Conservation (phyloP, 1,140 invertebrate genomes). For the Anastrepha obliqua region DNA sequence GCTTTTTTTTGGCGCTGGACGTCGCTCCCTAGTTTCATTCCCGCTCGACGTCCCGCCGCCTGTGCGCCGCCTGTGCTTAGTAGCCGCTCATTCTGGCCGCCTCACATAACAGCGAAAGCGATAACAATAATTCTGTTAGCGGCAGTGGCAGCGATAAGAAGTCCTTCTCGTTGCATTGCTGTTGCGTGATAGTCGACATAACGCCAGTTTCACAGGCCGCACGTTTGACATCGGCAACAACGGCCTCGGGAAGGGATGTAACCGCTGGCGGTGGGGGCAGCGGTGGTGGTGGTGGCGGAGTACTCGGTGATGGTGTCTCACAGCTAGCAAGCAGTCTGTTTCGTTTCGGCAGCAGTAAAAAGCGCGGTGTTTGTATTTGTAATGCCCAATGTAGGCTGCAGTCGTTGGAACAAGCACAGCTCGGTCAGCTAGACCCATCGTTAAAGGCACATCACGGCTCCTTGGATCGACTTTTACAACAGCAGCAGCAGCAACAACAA, state of each 20-base stretch:
- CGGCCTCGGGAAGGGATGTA: conserved; percentile 74
- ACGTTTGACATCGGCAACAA: conserved; percentile 74
- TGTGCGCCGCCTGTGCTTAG: conserved; percentile 33
- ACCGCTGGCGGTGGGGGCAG: conserved; percentile 70
- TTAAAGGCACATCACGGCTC: conserved; percentile 72
- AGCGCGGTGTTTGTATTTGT: conserved; percentile 71
- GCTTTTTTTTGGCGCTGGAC: background rate
- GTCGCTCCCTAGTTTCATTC: background rate
- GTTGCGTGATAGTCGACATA: conserved; percentile 75
- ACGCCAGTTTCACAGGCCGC: conserved; percentile 72
- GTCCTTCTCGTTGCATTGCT: conserved; percentile 74
- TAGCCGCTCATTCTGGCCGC: conserved; percentile 72
- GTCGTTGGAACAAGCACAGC: conserved; percentile 62
- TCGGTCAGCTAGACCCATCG: conserved; percentile 63
- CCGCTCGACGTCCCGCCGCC: conserved; percentile 4
- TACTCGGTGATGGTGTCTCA: conserved; percentile 70
- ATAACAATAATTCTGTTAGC: conserved; percentile 61
- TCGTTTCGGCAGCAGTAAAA: conserved; percentile 72
- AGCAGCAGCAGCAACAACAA: conserved; percentile 60
- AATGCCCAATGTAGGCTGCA: conserved; percentile 72
- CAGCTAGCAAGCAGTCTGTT: conserved; percentile 71
- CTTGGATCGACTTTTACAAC: conserved; percentile 69
- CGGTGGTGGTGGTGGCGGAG: conserved; percentile 71
- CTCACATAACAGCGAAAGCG: conserved; percentile 67
- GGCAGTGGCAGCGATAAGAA: conserved; percentile 70